Evolutionary conservation across 64 coral and sea anemone species (phyloP).

Genomic region (Stichodactyla helianthus): DNA sequence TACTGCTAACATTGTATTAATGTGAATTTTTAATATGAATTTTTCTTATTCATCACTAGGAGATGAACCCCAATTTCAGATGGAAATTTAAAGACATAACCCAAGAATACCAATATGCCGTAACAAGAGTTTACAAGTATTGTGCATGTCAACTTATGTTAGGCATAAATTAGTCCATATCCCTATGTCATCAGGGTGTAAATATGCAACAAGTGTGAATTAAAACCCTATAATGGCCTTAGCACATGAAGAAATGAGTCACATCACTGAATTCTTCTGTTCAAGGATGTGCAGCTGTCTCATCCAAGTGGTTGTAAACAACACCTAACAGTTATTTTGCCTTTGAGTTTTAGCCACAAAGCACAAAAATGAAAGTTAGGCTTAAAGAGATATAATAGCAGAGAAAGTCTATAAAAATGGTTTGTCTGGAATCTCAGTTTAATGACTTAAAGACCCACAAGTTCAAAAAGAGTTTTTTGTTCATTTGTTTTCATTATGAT

Average conservation of each 20-base stretch:
- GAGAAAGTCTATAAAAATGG: constrained; percentile 13
- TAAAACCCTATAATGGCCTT: constrained; percentile 3
- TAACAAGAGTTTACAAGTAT: background rate
- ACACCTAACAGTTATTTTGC: background rate
- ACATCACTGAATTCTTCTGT: background rate
- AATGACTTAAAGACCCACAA: background rate
- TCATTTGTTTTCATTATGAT: background rate
- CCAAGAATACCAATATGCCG: background rate
- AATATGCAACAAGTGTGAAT: constrained; percentile 7
- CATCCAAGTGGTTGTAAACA: background rate
- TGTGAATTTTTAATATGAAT: background rate
- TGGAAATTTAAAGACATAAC: background rate
- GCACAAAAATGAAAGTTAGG: background rate
- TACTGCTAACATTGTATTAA: background rate
- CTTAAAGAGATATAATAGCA: background rate
- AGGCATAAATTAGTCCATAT: constrained; percentile 4
- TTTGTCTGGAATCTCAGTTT: background rate
- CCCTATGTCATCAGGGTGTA: constrained; percentile 9
- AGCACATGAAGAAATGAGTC: background rate
- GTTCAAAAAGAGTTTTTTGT: background rate
- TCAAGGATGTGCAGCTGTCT: background rate
- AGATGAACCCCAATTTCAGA: background rate
- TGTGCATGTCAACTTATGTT: background rate
- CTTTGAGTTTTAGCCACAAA: background rate
- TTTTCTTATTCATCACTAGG: background rate